Evolutionary conservation across 2,113 vertebrate genomes (phyloP).

Genomic region (Scomber scombrus): DNA sequence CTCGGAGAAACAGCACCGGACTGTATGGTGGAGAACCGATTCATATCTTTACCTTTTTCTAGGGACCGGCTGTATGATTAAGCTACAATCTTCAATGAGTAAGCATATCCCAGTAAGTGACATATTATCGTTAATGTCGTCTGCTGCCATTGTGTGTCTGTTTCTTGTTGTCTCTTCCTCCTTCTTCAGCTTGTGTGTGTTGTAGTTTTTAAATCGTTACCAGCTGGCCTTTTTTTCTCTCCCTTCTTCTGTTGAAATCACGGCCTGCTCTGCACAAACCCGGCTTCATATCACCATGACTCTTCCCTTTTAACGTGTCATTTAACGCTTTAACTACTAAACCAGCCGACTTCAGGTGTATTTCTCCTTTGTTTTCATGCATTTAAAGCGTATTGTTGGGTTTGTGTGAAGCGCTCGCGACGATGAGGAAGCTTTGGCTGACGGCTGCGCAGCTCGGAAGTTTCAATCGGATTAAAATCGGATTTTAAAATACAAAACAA

Average conservation of each 20-base stretch:
- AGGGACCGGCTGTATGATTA: constrained; percentile 97
- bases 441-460: constrained; percentile 48
- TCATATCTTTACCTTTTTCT: constrained; percentile 85
- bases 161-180: neutral
- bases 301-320: rapidly evolving
- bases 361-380: neutral
- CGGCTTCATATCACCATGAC: rapidly evolving
- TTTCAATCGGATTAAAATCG: constrained; percentile 31
- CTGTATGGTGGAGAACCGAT: constrained; percentile 86
- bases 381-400: neutral
- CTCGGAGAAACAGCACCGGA: constrained; percentile 69
- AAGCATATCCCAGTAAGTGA: constrained; percentile 98
- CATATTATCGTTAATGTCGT: neutral
- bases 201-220: constrained; percentile 23
- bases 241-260: constrained; percentile 47
- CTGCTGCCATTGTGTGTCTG: constrained; percentile 45
- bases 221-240: constrained; percentile 58
- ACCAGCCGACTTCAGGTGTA: rapidly evolving
- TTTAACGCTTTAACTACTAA: rapidly evolving
- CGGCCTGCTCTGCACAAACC: constrained; percentile 33
- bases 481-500: neutral
- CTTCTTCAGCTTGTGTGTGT: constrained; percentile 6
- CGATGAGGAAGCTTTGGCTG: constrained; percentile 17
- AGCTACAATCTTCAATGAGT: constrained; percentile 99
- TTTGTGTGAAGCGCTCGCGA: neutral